Base-by-base conservation (phyloP, 2,797 vertebrate species). In the Lagocephalus sceleratus region DNA sequence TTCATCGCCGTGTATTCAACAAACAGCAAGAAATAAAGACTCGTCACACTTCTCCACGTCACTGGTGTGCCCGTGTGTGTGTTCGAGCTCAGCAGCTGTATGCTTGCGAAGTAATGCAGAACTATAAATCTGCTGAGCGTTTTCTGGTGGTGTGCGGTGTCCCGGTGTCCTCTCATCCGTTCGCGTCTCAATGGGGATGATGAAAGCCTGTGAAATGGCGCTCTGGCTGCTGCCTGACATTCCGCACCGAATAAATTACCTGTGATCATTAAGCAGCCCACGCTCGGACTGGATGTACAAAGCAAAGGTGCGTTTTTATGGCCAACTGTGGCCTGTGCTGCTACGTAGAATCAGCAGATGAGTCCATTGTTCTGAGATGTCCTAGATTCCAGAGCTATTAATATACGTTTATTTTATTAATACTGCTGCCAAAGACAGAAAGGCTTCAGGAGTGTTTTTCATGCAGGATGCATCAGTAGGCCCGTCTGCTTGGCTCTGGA, bases 201-300 rank as follows among this genome's bases (percentile, higher is more conserved):
- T 90, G 88, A 90, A 89, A 91, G 74, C 57, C 40, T 51, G 29
- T 77, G 87, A 87, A 90, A 90, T 35, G 23, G 45, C 43, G 51
- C 40, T 62, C 69, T 54, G 68, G 53, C 54, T 72, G 55, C 62
- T 51, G 54, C 32, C 46, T 66, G 65, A 76, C 55, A 57, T 49
- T 71, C 62, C 68, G 58, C 45, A 22, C 10, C 45, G 64, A 69
- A 69, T 70, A 48, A 74, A 76, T 78, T 56, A 79, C 65, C 61
- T 68, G 29, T 54, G 42, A 58, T 75, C 59, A 64, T 68, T 73
- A 56, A 46, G 68, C 62, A 66, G 55, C 49, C 46, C 44, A 20
- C 43, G 51, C 52, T 32, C 48, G 17, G 25, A 23, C 12, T 42
- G 39, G 39, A 51, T 49, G 39, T n/a, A 29, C 45, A 51, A 58